Conservation (phyloP, 2,888 invertebrate species). For the Apeira syringaria region DNA sequence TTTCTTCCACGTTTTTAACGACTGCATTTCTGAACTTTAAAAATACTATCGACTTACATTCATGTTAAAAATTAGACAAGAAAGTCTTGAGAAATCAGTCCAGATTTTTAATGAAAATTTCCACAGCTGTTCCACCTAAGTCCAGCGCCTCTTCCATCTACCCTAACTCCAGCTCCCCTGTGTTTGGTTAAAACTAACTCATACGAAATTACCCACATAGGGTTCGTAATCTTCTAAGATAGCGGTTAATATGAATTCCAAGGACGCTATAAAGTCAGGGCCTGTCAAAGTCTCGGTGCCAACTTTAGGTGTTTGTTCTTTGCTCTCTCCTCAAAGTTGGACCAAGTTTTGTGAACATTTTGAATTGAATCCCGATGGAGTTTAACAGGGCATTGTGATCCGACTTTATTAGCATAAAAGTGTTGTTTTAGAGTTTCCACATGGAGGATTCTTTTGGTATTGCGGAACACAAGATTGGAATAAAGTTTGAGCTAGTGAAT, state of each 20-base stretch:
- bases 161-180: constrained; percentile 17
- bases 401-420: constrained; percentile 34
- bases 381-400: constrained; percentile 40
- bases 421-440: constrained; percentile 31
- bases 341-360: constrained; percentile 34
- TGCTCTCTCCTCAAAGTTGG: constrained; percentile 19
- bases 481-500: constrained; percentile 11
- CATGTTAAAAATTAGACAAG: too few relatives aligned
- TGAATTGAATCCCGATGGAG: constrained; percentile 45
- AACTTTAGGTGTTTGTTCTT: constrained; percentile 49
- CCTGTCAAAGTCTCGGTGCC: constrained; percentile 45
- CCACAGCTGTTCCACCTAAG: too few relatives aligned
- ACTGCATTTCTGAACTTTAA: too few relatives aligned
- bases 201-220: constrained; percentile 56
- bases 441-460: constrained; percentile 19
- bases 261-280: constrained; percentile 46
- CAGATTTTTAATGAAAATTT: too few relatives aligned
- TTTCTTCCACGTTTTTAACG: too few relatives aligned
- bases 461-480: constrained; percentile 14
- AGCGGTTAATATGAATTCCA: constrained; percentile 57
- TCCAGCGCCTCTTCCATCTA: constrained; percentile 35
- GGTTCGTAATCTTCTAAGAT: constrained; percentile 57
- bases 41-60: too few relatives aligned
- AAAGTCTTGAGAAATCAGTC: too few relatives aligned
- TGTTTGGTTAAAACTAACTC: constrained; percentile 53